Conservation (phyloP, 2,113 vertebrate genomes). For the Urocolius indicus region DNA sequence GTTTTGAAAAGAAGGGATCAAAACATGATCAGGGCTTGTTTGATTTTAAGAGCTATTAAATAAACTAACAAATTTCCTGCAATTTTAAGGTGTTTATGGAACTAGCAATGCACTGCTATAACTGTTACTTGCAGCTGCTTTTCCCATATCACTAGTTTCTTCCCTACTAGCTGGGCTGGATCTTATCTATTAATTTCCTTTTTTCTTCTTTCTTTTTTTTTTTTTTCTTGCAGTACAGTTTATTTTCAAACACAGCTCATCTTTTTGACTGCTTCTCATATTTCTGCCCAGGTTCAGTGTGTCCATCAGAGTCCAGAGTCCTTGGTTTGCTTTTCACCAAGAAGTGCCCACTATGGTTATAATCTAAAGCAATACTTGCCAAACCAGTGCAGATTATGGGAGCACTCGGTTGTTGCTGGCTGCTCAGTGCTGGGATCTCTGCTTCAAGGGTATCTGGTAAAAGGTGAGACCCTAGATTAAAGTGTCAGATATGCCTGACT, state of each 20-base stretch:
- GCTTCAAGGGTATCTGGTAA: neutral
- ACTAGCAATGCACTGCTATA: neutral
- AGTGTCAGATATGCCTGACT: neutral
- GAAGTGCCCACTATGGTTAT: fast-evolving
- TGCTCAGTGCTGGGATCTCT: neutral
- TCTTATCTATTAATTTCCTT: neutral
- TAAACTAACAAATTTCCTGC: neutral
- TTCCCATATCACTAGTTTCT: neutral
- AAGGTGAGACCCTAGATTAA: neutral
- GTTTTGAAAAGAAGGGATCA: slow-evolving; percentile 21
- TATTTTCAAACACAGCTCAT: fast-evolving
- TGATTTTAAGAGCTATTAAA: slow-evolving; percentile 3
- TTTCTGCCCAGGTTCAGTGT: neutral
- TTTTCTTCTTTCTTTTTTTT: neutral
- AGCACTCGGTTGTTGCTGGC: neutral
- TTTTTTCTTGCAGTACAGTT: neutral
- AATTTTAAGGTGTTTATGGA: neutral
- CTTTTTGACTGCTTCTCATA: neutral
- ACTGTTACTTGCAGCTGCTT: neutral
- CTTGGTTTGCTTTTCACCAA: neutral
- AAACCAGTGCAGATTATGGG: neutral
- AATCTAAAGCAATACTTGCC: neutral
- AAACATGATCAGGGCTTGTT: neutral
- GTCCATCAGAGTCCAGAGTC: neutral
- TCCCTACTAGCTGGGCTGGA: neutral